These are phyloP conservation scores for Brachyistius frenatus DNA, from an alignment of 2,113 vertebrate species.

Conservation along the genomic window DNA sequence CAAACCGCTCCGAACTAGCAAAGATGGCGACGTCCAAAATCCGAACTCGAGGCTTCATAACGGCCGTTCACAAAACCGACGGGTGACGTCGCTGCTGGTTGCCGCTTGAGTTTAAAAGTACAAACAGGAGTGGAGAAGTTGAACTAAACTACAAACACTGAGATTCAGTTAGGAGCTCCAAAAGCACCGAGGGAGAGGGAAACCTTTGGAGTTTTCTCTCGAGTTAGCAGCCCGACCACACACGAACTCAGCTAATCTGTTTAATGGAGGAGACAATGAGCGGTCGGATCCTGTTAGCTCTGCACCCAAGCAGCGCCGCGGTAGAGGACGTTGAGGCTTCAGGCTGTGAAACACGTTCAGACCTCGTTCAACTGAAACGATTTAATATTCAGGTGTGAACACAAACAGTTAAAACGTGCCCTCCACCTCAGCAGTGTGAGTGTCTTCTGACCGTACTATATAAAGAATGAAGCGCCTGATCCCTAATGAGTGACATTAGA, in stretches of 20 bases:
- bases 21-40: too few relatives aligned
- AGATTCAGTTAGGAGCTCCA: background rate
- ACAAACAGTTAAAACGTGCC: too few relatives aligned
- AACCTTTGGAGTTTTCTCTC: background rate
- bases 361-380: too few relatives aligned
- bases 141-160: background rate
- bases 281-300: too few relatives aligned
- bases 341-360: background rate
- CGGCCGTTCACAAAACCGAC: too few relatives aligned
- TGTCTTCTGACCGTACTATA: background rate
- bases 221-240: background rate
- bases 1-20: too few relatives aligned
- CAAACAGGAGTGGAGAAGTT: too few relatives aligned
- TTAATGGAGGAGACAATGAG: background rate
- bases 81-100: too few relatives aligned
- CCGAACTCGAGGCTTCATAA: too few relatives aligned
- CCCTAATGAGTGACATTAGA: slow-evolving; percentile 41
- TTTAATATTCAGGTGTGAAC: too few relatives aligned
- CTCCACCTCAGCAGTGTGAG: background rate
- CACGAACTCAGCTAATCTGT: background rate
- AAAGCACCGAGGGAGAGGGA: background rate
- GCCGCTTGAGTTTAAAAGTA: too few relatives aligned
- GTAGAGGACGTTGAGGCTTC: background rate
- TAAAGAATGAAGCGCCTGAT: slow-evolving; percentile 12
- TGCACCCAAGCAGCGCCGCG: background rate